Evolutionary conservation across 2,113 vertebrate genomes (phyloP), one percentile per base, ranked within the genome.

Genomic region (Ascaphus truei): DNA sequence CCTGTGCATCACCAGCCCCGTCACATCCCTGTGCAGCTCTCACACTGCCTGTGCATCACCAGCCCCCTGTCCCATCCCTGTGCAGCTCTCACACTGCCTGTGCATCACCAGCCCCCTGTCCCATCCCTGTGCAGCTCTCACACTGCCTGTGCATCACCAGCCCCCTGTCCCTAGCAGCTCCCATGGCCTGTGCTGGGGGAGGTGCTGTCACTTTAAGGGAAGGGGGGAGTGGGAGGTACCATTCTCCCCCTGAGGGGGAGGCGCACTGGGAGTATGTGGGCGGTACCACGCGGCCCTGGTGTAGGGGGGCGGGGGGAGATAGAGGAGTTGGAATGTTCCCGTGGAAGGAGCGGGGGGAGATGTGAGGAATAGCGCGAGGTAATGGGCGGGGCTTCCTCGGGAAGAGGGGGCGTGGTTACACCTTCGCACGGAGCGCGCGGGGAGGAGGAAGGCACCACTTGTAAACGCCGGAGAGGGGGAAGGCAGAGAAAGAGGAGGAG

Each of bases 361-460:
- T 5, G 65, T 30, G 23, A 23, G 53, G 22, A 4, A 39, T n/a
- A 25, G 8, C 26, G 45, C 10, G 22, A 11, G 15, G 23, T 61
- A 25, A 15, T 15, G 43, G 43, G 33, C 36, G 72, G 11, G 29
- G 41, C 73, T 62, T 55, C 41, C 71, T 61, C 9, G 29, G 45
- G 10, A 39, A 41, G 41, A 16, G 23, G 34, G 56, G 41, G 31
- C 16, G 63, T 69, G 43, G 34, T n/a, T n/a, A n/a, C n/a, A 36
- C n/a, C 36, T 41, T 15, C 3, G 31, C 25, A 22, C 5, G n/a
- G 43, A 3, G 57, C 67, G 43, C 26, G 74, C 61, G 29, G 69
- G 57, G 62, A 71, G 79, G 74, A 79, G 55, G 83, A 76, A 73
- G 81, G 77, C 74, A 65, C 77, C 75, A 68, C 60, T 53, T 57